A percentile compares a stretch with the other conserved stretches of the same genome.
These are phyloP conservation scores for Mustela nigripes DNA, from an alignment of 2,113 vertebrate genomes.

Conservation along the genomic window DNA sequence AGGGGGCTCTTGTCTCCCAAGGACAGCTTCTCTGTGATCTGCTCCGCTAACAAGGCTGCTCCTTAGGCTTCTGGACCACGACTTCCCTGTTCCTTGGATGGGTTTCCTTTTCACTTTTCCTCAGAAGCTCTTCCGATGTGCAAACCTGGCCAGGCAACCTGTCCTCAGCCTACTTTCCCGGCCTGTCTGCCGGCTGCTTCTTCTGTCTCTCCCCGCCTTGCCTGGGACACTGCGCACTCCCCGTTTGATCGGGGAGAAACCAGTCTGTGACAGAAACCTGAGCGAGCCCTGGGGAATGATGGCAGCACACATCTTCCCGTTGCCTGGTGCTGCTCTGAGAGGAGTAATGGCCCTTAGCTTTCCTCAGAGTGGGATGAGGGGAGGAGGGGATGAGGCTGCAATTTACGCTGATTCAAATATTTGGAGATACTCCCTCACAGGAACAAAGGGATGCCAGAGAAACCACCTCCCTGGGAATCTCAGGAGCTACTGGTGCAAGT, in stretches of 20 bases:
- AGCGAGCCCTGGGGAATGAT: not conserved
- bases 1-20: not conserved
- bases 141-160: not conserved
- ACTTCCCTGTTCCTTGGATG: not conserved
- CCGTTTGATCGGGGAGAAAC: not conserved
- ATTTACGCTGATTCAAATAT: constrained; percentile 74
- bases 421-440: constrained; percentile 83
- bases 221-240: not conserved
- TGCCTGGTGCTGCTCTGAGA: not conserved
- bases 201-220: not conserved
- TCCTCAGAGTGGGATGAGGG: not conserved
- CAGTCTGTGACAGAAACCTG: not conserved
- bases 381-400: not conserved
- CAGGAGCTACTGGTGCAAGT: not conserved
- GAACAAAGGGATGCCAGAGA: constrained; percentile 63
- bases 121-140: not conserved
- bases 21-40: fast-evolving
- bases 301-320: fast-evolving
- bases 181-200: fast-evolving
- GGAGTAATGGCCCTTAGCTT: constrained; percentile 54
- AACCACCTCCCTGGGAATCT: not conserved
- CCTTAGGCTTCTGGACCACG: not conserved
- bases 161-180: not conserved
- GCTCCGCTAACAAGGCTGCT: not conserved
- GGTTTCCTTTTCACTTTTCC: not conserved